Evolutionary conservation across 2,797 vertebrate species (phyloP).

Genomic region (Meda fulgida): DNA sequence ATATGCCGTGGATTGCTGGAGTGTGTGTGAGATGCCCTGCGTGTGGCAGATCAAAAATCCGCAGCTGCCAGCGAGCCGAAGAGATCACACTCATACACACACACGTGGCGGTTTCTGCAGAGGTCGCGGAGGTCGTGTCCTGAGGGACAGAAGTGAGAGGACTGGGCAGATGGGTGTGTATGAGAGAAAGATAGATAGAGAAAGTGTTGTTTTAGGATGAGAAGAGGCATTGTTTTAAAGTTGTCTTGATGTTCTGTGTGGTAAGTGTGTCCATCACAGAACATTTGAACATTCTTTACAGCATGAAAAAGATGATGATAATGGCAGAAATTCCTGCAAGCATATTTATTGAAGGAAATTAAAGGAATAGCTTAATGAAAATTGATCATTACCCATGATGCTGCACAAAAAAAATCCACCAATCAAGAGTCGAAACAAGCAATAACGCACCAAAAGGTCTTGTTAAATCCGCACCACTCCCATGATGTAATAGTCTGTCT

Average conservation of each 20-base stretch:
- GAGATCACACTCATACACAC: slow-evolving; percentile 43
- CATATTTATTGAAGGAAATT: not conserved
- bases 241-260: not conserved
- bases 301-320: not conserved
- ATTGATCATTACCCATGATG: not conserved
- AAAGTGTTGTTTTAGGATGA: slow-evolving; percentile 37
- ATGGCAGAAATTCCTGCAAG: not conserved
- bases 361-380: not conserved
- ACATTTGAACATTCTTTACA: not conserved
- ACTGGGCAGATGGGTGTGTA: slow-evolving; percentile 52
- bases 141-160: slow-evolving; percentile 51
- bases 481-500: no score
- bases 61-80: slow-evolving; percentile 42
- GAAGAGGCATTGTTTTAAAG: slow-evolving; percentile 38
- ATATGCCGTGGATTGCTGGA: slow-evolving; percentile 22
- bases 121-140: slow-evolving; percentile 34
- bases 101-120: slow-evolving; percentile 23
- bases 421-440: no score
- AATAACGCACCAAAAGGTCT: no score
- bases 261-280: not conserved
- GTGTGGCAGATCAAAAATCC: slow-evolving; percentile 53
- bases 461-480: no score
- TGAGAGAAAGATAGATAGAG: slow-evolving; percentile 31
- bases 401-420: no score
- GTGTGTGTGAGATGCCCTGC: slow-evolving; percentile 36